Evolutionary conservation across 2,797 vertebrate genomes (phyloP).

Genomic region (Dicrostonyx torquatus): DNA sequence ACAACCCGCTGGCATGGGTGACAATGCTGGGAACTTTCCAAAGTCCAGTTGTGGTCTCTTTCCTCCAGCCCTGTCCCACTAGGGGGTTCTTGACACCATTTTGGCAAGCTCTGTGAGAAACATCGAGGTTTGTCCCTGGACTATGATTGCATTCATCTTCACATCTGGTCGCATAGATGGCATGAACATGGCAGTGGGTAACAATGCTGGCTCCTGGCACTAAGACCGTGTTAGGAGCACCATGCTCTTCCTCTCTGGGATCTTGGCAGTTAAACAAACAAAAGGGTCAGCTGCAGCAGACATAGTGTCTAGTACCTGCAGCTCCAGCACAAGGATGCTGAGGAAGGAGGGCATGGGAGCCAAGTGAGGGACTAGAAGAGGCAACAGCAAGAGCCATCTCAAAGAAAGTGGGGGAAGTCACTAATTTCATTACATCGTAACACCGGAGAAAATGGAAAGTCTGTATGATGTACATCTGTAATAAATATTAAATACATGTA

Average conservation of each 20-base stretch:
- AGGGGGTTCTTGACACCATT: neutral
- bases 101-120: neutral
- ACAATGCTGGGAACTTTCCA: accelerated
- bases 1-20: accelerated
- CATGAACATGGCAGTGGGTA: neutral
- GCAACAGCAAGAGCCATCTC: neutral
- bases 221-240: neutral
- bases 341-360: neutral
- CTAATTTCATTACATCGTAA: neutral
- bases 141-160: neutral
- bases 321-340: neutral
- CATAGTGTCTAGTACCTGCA: neutral
- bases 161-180: accelerated
- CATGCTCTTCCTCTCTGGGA: neutral
- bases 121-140: neutral
- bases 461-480: neutral
- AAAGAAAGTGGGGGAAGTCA: neutral
- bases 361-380: neutral
- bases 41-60: neutral
- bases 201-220: neutral
- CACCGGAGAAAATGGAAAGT: neutral
- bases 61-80: neutral
- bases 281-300: neutral
- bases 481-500: neutral
- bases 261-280: neutral